A percentile compares a stretch with the other conserved stretches of the same genome.
These are phyloP conservation scores for Ceyx cyanopectus DNA, from an alignment of 2,113 vertebrate genomes.

Conservation along the genomic window DNA sequence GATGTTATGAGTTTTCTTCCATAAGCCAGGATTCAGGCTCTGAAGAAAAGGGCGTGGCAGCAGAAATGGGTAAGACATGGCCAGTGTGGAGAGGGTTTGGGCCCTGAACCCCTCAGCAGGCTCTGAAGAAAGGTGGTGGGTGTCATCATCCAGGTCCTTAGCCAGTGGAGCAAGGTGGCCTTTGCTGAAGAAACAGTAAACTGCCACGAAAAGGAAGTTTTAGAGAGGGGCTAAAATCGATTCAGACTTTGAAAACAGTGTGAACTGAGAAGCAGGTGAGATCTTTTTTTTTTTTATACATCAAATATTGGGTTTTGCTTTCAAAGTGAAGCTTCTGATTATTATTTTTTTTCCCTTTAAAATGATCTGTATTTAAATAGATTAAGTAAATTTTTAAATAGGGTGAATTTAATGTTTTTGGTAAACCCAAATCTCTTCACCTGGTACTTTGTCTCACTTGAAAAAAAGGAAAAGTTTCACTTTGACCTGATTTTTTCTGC, in stretches of 20 bases:
- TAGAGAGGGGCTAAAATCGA: neutral
- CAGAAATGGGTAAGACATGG: neutral
- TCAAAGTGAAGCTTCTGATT: neutral
- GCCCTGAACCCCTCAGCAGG: neutral
- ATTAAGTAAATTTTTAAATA: neutral
- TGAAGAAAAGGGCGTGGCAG: neutral
- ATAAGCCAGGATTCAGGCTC: neutral
- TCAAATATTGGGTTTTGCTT: neutral
- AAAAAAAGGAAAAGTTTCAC: conserved; percentile 27
- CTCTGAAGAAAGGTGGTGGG: neutral
- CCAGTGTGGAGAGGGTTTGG: neutral
- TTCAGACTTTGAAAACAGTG: neutral
- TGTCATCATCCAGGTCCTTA: neutral
- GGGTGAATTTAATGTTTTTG: neutral
- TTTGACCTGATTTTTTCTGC: conserved; percentile 70
- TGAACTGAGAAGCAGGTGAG: neutral
- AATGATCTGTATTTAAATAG: neutral
- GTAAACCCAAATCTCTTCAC: conserved; percentile 3
- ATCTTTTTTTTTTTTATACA: neutral
- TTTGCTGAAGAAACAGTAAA: neutral
- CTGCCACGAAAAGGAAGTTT: neutral
- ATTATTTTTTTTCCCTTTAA: neutral
- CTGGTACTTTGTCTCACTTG: conserved; percentile 17
- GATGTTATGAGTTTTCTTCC: neutral
- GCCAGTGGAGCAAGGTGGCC: rapidly evolving